Evolutionary conservation across 2,113 vertebrate species (phyloP), one percentile per base, ranked within the genome.

Genomic region (Paedocypris sp.): DNA sequence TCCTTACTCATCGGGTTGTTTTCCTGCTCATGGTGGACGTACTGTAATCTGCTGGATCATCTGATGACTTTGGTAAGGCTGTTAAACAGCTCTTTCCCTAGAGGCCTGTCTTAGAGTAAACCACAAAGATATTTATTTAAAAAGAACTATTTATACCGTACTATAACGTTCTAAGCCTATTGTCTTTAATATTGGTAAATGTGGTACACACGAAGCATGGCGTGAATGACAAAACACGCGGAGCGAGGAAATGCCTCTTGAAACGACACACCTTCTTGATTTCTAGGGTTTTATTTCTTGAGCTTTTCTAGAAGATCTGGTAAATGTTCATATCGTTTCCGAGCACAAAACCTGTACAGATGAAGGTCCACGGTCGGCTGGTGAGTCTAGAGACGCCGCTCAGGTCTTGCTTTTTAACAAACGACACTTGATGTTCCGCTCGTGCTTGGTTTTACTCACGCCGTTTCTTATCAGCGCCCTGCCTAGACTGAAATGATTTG

Each of bases 381-480:
- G 65, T 56, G 38, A 61, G 39, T 58, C 38, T 45, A 32, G 53
- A 32, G 15, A 63, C 16, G 48, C 51, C 72, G 64, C 79, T 80
- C 81, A 80, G 80, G 78, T 72, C 56, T 62, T 66, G 41, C 58
- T 66, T 77, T 75, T 79, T 80, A 76, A 72, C 74, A 74, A 28
- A 68, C 28, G 5, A 42, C 66, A 62, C 48, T 42, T 65, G 61
- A 68, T 64, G 70, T 39, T 60, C 39, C 38, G 22, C 25, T 43
- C 45, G 35, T 72, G 57, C 52, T 61, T 68, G 65, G 36, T 54
- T 72, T 46, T 67, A 60, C 43, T 53, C n/a, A 72, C 76, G 73
- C 73, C 73, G 75, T 75, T 68, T 73, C 60, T 38, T 67, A 65
- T 58, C 35, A 47, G 23, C 67, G 25, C 58, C 62, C 53, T 45